Conservation (phyloP, 2,113 vertebrate species). For the Bucco capensis region DNA sequence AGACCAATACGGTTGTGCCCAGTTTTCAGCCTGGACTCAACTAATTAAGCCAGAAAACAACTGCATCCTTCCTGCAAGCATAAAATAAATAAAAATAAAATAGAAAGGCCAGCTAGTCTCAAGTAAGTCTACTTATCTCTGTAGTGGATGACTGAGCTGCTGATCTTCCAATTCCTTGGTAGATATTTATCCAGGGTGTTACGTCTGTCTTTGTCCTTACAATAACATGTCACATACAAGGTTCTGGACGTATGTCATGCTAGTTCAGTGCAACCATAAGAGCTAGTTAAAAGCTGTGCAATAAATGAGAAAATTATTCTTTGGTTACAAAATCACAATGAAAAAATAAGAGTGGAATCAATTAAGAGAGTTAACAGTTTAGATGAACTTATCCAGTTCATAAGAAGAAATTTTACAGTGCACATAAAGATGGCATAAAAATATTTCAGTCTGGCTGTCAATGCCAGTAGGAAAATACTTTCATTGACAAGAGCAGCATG, state of each 20-base stretch:
- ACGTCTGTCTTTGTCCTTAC: background rate
- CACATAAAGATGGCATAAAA: background rate
- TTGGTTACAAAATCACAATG: background rate
- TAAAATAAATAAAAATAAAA: background rate
- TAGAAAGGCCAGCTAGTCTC: background rate
- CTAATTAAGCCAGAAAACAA: background rate
- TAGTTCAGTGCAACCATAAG: constrained; percentile 24
- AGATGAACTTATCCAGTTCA: background rate
- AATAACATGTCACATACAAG: background rate
- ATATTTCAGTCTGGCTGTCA: background rate
- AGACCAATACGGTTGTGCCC: background rate
- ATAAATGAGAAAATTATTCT: background rate
- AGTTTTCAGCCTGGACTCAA: background rate
- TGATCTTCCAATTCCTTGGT: constrained; percentile 1
- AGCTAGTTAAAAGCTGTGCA: constrained; percentile 7
- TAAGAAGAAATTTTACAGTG: background rate
- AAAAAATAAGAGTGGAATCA: background rate
- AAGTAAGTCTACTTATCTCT: background rate
- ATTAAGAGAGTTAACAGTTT: background rate
- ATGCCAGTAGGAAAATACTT: background rate
- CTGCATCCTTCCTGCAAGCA: background rate
- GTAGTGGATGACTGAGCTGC: background rate
- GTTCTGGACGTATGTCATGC: constrained; percentile 16
- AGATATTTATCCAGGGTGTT: constrained; percentile 18
- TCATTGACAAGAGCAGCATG: background rate